Conservation (phyloP, 2,797 vertebrate species). For the Artibeus lituratus region DNA sequence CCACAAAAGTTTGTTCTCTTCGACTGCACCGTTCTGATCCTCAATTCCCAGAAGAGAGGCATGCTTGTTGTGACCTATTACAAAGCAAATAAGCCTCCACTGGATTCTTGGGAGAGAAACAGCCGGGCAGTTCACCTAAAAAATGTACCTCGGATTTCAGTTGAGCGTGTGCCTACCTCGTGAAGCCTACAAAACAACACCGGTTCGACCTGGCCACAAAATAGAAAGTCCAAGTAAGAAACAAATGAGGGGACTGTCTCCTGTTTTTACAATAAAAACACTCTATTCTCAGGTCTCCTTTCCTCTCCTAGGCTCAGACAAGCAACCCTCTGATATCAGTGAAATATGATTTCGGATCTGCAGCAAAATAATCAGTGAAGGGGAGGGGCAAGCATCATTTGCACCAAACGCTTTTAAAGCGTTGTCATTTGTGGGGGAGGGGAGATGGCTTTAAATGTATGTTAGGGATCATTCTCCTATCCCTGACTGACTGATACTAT, state of each 20-base stretch:
- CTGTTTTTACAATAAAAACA: background rate
- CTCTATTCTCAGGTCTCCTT: background rate
- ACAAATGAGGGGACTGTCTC: background rate
- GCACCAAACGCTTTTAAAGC: background rate
- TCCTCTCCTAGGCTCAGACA: background rate
- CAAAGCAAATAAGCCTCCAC: slow-evolving; percentile 50
- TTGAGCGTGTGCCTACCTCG: background rate
- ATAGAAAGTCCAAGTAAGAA: background rate
- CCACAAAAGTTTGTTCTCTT: background rate
- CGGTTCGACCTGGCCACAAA: background rate
- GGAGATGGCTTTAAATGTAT: slow-evolving; percentile 11
- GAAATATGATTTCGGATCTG: slow-evolving; percentile 21
- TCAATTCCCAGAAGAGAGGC: slow-evolving; percentile 37
- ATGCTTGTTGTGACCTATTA: slow-evolving; percentile 38
- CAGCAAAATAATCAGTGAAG: slow-evolving; percentile 20
- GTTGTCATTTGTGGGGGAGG: background rate
- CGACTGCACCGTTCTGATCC: background rate
- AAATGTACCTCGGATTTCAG: background rate
- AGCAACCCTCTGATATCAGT: background rate
- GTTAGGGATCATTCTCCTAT: background rate
- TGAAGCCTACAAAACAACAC: background rate
- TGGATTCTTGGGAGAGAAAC: slow-evolving; percentile 27
- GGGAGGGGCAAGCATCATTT: background rate
- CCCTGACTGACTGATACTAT: background rate
- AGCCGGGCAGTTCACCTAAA: background rate